Evolutionary conservation across 30 jellyfish, hydroid and myxozoan genomes (phyloP), one percentile per base, ranked within the genome.

Genomic region (Hydra vulgaris): DNA sequence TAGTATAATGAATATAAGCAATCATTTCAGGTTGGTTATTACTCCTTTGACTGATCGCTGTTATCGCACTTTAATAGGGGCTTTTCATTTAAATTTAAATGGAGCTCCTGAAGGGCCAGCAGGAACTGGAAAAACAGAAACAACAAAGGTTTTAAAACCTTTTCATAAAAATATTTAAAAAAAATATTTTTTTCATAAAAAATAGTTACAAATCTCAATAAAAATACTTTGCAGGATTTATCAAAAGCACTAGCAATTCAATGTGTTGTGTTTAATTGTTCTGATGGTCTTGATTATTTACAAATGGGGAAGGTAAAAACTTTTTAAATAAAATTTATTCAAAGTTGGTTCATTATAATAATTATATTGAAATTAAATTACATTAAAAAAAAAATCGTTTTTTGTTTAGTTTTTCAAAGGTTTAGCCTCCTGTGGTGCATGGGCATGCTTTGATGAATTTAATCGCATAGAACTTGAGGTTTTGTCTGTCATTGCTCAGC

Each of bases 71-170:
- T 84, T 91, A 21, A 88, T 91, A 53, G 98, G 98, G 72, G 98
- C 98, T 23, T 91, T 91, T 72, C 98, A 91, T 27, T 73, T 91
- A 86, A 91, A 91, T 72, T 71, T 91, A 83, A 91, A 91, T 74
- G 98, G 98, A 74, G 98, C 98, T 7, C 98, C 98, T 27, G 98
- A 91, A 69, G 98, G 98, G 18, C 98, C 98, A 18, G 98, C 98
- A 8, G 98, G 98, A 15, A 91, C 98, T 0, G 98, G 98, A 23
- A 91, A 91, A 71, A 91, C 98, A 24, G 98, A 91, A 70, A 91
- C 98, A 53, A 91, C 98, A 68, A 91, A 91, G 93, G 93, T 84
- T 24, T 73, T 22, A 7, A 54, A 8, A 21, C 8, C 7, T 19
- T 74, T 27, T n/a, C 0, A 74, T 74, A 12, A 19, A 0, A 17